Evolutionary conservation across 2,113 vertebrate species (phyloP), one percentile per base, ranked within the genome.

Genomic region (Chionodraco myersi): DNA sequence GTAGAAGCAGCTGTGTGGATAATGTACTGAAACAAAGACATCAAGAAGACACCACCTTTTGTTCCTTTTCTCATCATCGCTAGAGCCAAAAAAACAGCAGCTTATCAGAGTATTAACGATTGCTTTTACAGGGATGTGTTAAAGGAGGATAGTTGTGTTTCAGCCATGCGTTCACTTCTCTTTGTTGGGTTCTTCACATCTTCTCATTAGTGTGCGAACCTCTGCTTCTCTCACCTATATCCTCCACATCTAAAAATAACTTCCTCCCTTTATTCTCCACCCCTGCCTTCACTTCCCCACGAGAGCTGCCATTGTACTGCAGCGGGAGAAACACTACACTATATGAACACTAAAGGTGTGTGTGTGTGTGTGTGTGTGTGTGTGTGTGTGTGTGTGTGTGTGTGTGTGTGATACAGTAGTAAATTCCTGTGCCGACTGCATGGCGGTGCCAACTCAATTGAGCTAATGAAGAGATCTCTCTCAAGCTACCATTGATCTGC

Each of bases 401-500:
- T 26, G 36, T 36, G 36, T 7, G 72, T 47, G 15, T 26, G 48
- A 21, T 21, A 51, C 51, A 3, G 15, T 48, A 45, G 78, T 75
- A 86, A 90, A 82, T 78, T 58, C 77, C 47, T 47, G 47, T 18
- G 72, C 82, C 73, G 84, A 88, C 78, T 75, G 60, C 64, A 82
- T 59, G 16, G 2, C 11, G 69, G 59, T 48, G 44, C 75, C 64
- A 56, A 53, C 75, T 90, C 81, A 75, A 79, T 88, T 86, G 86
- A 80, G 73, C 85, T 83, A 89, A 91, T 91, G 84, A 87, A 91
- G 85, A 91, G 74, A 70, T 89, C 61, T 75, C 78, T 77, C 68
- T 61, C 56, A 69, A 82, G 84, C 73, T 69, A 58, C 80, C 79
- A 89, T 86, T 88, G 86, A 90, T 91, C 88, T 79, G 75, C 57